Conservation (phyloP, 1,140 invertebrate genomes). For the Euwallacea fornicatus region DNA sequence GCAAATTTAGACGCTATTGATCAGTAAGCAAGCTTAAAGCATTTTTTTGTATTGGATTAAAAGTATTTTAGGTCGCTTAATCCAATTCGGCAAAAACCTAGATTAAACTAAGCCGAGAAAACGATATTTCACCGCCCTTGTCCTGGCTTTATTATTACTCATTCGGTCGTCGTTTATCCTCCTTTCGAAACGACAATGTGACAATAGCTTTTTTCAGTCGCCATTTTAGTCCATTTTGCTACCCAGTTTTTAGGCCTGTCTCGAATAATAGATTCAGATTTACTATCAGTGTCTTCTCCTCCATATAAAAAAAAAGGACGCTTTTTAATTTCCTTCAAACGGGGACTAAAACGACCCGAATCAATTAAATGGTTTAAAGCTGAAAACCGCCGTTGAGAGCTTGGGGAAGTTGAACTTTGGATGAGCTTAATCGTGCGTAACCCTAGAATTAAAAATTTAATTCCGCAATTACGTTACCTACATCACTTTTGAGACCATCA, state of each 20-base stretch:
- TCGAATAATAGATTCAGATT: constrained; percentile 4
- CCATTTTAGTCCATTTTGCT: not conserved
- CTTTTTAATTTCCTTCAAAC: not conserved
- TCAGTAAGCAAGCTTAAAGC: too few relatives aligned
- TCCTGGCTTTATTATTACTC: not conserved
- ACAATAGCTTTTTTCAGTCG: constrained; percentile 1
- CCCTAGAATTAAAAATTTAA: too few relatives aligned
- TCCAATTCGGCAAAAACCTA: not conserved
- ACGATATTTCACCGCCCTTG: not conserved
- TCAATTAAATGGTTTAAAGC: not conserved
- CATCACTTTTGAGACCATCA: too few relatives aligned
- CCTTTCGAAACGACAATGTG: not conserved
- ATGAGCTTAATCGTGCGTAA: too few relatives aligned
- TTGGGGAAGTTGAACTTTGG: too few relatives aligned
- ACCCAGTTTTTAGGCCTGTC: not conserved
- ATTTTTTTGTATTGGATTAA: too few relatives aligned
- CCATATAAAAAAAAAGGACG: not conserved
- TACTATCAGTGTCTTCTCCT: not conserved
- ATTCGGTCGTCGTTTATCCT: not conserved
- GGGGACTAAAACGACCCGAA: not conserved
- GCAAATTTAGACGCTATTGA: too few relatives aligned
- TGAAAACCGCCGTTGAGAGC: not conserved
- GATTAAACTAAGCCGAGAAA: not conserved
- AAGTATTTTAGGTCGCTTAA: not conserved
- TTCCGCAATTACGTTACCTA: too few relatives aligned